Evolutionary conservation across 2,888 invertebrate species (phyloP), one percentile per base, ranked within the genome.

Genomic region (Ochlodes sylvanus): DNA sequence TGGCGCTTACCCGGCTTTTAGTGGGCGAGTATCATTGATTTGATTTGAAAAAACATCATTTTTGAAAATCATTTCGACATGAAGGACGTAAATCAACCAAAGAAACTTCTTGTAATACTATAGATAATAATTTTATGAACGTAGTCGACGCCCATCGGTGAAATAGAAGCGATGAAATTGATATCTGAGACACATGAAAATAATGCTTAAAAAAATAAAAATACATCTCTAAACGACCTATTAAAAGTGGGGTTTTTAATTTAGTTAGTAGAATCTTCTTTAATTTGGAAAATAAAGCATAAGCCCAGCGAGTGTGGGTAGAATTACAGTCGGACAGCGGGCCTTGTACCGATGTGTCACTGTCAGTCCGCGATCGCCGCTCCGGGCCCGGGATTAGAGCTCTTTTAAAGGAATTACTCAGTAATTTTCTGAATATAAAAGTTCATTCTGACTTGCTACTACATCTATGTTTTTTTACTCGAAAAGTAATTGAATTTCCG

Each of bases 301-400:
- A 81, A 74, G 71, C 72, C 65, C 41, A 68, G 71, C 81, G 81
- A 76, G 77, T 79, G 80, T 76, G 90, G 89, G 88, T 92, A 87
- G 92, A 92, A 92, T 92, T 91, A 92, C 90, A 92, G 84, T 87
- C 80, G 87, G 90, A 90, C 90, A 85, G 85, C 87, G 87, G 72
- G 82, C 86, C 92, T 77, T 94, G 93, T 93, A 93, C 88, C 92
- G 87, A 94, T 94, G 92, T 92, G 93, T 94, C 93, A 94, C 90
- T 93, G 93, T 93, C 93, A 94, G 79, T 77, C 87, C 76, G 76
- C 88, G 84, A 86, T 86, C 86, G 88, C 80, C 83, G 82, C 82
- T 79, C 76, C 80, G 81, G 79, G 76, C 78, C 77, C 79, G 75
- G 92, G 92, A 91, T 92, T 92, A 92, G 83, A 81, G 81, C 79